Evolutionary conservation across 2,113 vertebrate genomes (phyloP), one percentile per base, ranked within the genome.

Genomic region (Mystacornis crossleyi): DNA sequence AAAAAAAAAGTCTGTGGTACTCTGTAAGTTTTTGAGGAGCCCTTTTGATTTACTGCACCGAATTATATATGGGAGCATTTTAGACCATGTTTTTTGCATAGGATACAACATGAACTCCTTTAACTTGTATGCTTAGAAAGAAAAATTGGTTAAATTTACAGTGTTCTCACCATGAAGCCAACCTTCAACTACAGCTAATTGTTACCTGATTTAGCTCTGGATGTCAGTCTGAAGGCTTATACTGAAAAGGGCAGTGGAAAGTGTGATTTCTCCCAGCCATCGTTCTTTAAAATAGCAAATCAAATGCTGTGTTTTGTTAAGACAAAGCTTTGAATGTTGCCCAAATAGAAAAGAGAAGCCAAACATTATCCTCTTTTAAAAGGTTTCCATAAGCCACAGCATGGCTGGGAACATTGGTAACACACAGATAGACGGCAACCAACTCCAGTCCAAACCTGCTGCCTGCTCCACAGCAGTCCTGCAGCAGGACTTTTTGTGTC

Each of bases 131-230:
- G 8, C 55, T 90, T 90, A 81, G 53, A 33, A 96, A 38, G 28
- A 45, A 95, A 96, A 88, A 38, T 17, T 84, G 70, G 69, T 61
- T 66, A 95, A 70, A 92, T 70, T 89, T 64, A 93, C 70, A 83
- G 58, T 18, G 13, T 72, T 77, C 84, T 88, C 65, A 87, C 38
- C 43, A 54, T 6, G 12, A 50, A 74, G 51, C 14, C 42, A 89
- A 55, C 57, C 51, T 94, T 54, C 21, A 89, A 48, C 53, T 89
- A 93, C 77, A 97, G 74, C 95, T 98, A 97, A 98, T 97, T 96
- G 97, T 97, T 97, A 97, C 98, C 89, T 95, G 97, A 93, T 98
- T 98, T 98, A 98, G 98, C 96, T 97, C 94, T 95, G 95, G 95
- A 97, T 94, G 96, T 94, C 88, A 93, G 97, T 97, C 98, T 97